Conservation (phyloP, 1,140 invertebrate genomes). For the Rhynchophorus ferrugineus region DNA sequence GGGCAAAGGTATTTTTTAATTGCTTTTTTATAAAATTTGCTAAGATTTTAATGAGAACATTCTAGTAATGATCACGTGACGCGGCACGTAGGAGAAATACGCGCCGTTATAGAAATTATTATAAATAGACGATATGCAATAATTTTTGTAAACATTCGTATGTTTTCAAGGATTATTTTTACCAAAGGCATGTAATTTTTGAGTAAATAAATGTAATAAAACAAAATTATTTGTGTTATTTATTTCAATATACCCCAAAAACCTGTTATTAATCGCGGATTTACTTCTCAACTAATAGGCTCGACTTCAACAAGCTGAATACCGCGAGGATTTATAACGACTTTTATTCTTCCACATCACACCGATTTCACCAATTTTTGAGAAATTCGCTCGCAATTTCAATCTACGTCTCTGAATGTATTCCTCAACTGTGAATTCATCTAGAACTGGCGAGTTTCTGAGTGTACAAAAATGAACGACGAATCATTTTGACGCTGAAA, state of each 20-base stretch:
- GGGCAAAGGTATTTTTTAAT: conserved; percentile 16
- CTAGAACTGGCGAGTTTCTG: too few relatives aligned
- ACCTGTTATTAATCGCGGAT: not conserved
- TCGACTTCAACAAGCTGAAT: too few relatives aligned
- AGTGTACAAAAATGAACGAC: too few relatives aligned
- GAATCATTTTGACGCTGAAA: too few relatives aligned
- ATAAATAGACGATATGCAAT: conserved; percentile 23
- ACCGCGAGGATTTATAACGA: too few relatives aligned
- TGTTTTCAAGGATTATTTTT: conserved; percentile 27
- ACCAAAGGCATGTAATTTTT: conserved; percentile 27
- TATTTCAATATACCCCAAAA: not conserved
- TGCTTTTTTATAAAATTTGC: conserved; percentile 28
- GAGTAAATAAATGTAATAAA: conserved; percentile 30
- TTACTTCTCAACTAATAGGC: too few relatives aligned
- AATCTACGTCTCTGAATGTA: too few relatives aligned
- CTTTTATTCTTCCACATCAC: too few relatives aligned
- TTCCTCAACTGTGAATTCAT: too few relatives aligned
- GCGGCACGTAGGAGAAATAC: too few relatives aligned
- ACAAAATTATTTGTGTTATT: not conserved
- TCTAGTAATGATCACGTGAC: conserved; percentile 14
- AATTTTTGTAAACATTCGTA: conserved; percentile 20
- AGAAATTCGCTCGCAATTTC: too few relatives aligned
- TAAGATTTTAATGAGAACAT: conserved; percentile 21
- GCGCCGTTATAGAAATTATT: not conserved
- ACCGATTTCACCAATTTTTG: too few relatives aligned